These are phyloP conservation scores for Scelioninae gen. 1 DNA, from an alignment of 2,888 invertebrate genomes.

Conservation along the genomic window DNA sequence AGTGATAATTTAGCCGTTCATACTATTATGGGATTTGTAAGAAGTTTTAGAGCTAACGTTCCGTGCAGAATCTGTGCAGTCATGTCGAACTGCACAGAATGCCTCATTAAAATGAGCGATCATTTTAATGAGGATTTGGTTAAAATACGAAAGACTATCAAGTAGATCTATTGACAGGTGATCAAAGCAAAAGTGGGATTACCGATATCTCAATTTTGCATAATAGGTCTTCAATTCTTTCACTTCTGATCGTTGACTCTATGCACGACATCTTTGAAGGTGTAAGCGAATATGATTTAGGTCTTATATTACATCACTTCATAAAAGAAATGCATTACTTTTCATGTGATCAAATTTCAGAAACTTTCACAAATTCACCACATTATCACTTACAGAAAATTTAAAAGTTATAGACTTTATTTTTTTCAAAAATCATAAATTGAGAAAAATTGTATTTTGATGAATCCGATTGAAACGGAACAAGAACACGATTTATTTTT, in stretches of 20 bases:
- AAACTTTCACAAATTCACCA: too few relatives aligned
- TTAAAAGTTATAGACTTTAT: too few relatives aligned
- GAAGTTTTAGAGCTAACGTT: conserved; percentile 51
- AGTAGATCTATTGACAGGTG: neutral
- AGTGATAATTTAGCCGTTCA: conserved; percentile 48
- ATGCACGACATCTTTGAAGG: conserved; percentile 67
- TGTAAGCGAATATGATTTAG: conserved; percentile 67
- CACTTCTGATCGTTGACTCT: conserved; percentile 43
- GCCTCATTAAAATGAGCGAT: neutral
- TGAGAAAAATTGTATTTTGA: too few relatives aligned
- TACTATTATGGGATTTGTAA: conserved; percentile 36
- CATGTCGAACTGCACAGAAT: neutral
- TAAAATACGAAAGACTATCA: conserved; percentile 3
- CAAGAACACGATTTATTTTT: too few relatives aligned
- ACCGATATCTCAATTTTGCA: conserved; percentile 31
- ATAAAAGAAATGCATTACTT: conserved; percentile 56
- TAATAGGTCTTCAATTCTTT: conserved; percentile 3
- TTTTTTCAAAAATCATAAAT: too few relatives aligned
- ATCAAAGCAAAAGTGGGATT: conserved; percentile 43
- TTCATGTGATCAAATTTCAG: conserved; percentile 21
- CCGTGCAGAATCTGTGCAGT: conserved; percentile 61
- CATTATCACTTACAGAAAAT: too few relatives aligned
- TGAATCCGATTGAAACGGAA: too few relatives aligned
- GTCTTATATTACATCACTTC: conserved; percentile 64
- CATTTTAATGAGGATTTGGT: neutral